Conservation (phyloP, 1,140 invertebrate species). For the Radopholus similis region DNA sequence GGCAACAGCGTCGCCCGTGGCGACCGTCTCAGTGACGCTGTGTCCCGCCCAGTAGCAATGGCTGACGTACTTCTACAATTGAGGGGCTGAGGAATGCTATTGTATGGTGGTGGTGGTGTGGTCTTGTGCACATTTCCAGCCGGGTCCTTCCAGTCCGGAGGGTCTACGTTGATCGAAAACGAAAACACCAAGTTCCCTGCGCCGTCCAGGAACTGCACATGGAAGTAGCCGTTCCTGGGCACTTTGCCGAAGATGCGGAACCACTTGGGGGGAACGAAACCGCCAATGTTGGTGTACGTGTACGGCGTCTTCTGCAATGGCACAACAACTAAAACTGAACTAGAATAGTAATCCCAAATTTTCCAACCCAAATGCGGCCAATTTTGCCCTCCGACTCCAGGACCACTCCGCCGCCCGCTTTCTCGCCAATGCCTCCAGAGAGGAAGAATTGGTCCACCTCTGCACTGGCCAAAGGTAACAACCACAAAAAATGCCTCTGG, state of each 20-base stretch:
- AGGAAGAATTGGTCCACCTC: neutral
- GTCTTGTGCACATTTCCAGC: no score
- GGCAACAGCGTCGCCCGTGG: neutral
- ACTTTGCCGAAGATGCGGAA: neutral
- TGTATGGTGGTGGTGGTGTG: neutral
- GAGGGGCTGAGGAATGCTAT: neutral
- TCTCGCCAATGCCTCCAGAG: neutral
- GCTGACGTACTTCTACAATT: neutral
- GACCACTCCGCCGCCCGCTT: neutral
- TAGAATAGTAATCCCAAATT: neutral
- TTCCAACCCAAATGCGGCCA: neutral
- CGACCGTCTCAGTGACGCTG: neutral
- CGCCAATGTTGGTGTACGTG: neutral
- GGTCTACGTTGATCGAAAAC: neutral
- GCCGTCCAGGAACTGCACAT: neutral
- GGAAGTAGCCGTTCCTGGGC: neutral
- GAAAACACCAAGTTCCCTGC: neutral
- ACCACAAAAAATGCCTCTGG: neutral
- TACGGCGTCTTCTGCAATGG: neutral
- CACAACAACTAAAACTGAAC: no score
- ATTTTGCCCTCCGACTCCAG: neutral
- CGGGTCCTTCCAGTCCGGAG: neutral
- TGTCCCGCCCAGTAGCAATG: neutral
- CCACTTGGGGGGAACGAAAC: neutral
- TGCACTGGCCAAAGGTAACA: neutral